Evolutionary conservation across 2,888 invertebrate genomes (phyloP).

Genomic region (Agapostemon virescens): DNA sequence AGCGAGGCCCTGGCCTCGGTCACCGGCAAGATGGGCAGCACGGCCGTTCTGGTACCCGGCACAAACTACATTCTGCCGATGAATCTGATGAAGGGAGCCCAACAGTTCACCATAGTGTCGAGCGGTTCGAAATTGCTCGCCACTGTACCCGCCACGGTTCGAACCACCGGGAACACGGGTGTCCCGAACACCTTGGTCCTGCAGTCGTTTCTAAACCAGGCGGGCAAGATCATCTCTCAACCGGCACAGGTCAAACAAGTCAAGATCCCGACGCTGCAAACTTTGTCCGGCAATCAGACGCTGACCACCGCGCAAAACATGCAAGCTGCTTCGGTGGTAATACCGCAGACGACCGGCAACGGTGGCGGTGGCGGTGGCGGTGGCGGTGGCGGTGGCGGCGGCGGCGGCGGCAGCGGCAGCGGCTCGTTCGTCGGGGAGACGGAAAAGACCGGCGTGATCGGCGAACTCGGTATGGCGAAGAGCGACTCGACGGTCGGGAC

Average conservation of each 20-base stretch:
- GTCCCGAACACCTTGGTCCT: constrained; percentile 85
- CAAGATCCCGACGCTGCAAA: constrained; percentile 76
- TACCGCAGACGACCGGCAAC: constrained; percentile 69
- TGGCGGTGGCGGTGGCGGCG: not conserved
- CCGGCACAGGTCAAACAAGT: constrained; percentile 74
- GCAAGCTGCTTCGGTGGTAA: constrained; percentile 69
- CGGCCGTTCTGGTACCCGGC: constrained; percentile 87
- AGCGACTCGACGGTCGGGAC: constrained; percentile 41
- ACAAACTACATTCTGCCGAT: constrained; percentile 87
- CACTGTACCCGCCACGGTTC: constrained; percentile 75
- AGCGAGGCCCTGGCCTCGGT: constrained; percentile 85
- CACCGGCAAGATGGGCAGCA: constrained; percentile 82
- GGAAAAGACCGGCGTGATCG: constrained; percentile 57
- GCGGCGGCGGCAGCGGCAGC: not conserved
- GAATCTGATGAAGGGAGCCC: constrained; percentile 87
- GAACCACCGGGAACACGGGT: constrained; percentile 74
- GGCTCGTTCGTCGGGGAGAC: constrained; percentile 64
- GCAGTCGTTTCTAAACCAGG: constrained; percentile 86
- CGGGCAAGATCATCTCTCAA: constrained; percentile 80
- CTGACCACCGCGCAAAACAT: constrained; percentile 63
- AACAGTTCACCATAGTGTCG: constrained; percentile 88
- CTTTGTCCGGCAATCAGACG: constrained; percentile 66
- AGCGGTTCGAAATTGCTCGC: constrained; percentile 84
- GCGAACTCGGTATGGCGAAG: constrained; percentile 55
- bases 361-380: not conserved